phyloP scores from a whole-genome alignment of 2,797 vertebrate species.

The Artibeus jamaicensis region DNA sequence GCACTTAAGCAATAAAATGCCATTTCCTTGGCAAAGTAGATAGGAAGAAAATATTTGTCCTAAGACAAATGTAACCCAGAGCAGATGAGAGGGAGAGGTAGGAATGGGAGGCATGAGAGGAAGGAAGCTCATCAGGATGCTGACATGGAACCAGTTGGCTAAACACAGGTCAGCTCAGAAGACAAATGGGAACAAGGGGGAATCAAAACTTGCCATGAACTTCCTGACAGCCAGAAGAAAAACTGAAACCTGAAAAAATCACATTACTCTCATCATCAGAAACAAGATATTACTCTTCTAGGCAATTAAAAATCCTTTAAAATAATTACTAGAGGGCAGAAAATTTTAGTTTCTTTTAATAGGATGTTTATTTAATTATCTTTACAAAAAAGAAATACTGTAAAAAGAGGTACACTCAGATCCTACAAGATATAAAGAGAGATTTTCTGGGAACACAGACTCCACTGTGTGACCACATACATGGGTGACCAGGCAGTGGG shows the following conservation, averaged over 20 bases:
- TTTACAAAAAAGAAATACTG: not conserved
- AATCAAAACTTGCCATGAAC: not conserved
- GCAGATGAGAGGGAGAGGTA: fast-evolving
- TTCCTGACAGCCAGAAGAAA: not conserved
- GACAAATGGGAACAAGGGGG: too few relatives aligned
- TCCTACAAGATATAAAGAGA: not conserved
- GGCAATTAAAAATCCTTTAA: not conserved
- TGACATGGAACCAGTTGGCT: fast-evolving
- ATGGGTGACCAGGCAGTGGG: not conserved
- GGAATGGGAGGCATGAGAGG: fast-evolving
- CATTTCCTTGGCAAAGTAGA: not conserved
- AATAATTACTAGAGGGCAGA: not conserved
- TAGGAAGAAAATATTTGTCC: not conserved
- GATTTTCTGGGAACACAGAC: not conserved
- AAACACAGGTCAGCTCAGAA: not conserved
- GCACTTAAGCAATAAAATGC: not conserved
- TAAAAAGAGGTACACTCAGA: not conserved
- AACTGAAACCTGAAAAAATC: not conserved
- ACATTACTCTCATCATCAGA: not conserved
- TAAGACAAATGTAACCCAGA: not conserved
- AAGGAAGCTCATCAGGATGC: not conserved
- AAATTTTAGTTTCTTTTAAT: not conserved
- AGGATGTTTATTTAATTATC: too few relatives aligned
- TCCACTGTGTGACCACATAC: fast-evolving
- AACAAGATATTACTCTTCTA: not conserved